Evolutionary conservation across 2,888 invertebrate species (phyloP), one percentile per base, ranked within the genome.

Genomic region (Lutraria lutraria): DNA sequence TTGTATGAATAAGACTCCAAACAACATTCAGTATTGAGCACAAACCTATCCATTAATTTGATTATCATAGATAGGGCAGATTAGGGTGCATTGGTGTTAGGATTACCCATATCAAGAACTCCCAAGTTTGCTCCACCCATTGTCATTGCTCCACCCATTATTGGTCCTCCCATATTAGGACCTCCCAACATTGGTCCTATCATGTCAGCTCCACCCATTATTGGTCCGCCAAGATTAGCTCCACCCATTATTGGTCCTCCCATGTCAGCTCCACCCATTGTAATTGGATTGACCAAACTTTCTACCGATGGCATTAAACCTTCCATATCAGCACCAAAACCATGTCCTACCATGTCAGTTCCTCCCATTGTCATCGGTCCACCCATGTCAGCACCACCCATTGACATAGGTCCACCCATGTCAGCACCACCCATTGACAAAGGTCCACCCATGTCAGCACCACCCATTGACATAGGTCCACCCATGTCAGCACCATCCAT

Each of bases 91-190:
- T 43, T 43, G 43, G 43, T 43, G 43, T 43, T 43, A 43, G 43
- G 43, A 43, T 43, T 43, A 43, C 31, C 34, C 25, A 12, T 76
- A 15, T 76, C 15, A 19, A 3, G 34, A 15, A 31, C 76, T 31
- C 76, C 76, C 76, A 76, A 34, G 16, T 76, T 31, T 3, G 76
- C 31, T 76, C 76, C 76, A 76, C 76, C 76, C 16, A 31, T 19
- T 31, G 15, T 21, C 19, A 34, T 76, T 34, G 31, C 16, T 76
- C 76, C 76, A 34, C 34, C 76, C 19, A 34, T 76, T 34, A 6
- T 34, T 21, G 31, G 34, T 21, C 29, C 72, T 34, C 34, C 34
- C 15, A 34, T 76, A 12, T 76, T 15, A 16, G 76, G 34, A 15
- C 72, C 31, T 29, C 72, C 72, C 31, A 31, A 29, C 29, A 16